phyloP scores from a whole-genome alignment of 2,888 invertebrate species.

The Hylaea fasciaria region DNA sequence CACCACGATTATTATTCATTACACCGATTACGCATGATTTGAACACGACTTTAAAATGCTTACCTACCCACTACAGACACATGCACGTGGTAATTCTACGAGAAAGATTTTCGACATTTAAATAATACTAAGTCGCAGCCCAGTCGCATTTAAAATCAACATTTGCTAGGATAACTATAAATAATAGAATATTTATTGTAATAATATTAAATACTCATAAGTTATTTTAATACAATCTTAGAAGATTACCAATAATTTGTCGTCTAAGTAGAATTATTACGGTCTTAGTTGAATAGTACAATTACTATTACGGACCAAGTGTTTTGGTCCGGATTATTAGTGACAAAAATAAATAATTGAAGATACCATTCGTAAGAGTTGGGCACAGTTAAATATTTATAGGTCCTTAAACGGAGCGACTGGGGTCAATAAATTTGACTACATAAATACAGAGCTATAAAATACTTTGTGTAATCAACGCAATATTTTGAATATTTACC shows the following conservation, averaged over 20 bases:
- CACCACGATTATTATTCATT: slow-evolving; percentile 44
- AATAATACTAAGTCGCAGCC: slow-evolving; percentile 10
- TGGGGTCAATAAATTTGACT: slow-evolving; percentile 10
- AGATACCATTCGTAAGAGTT: neutral
- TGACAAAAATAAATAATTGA: neutral
- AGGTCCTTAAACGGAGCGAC: too few species aligned
- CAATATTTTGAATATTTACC: slow-evolving; percentile 42
- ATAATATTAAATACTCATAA: too few species aligned
- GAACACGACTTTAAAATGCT: slow-evolving; percentile 42
- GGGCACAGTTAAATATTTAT: too few species aligned
- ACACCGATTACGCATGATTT: slow-evolving; percentile 44
- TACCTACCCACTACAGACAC: slow-evolving; percentile 54
- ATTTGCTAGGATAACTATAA: slow-evolving; percentile 1
- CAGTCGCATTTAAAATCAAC: slow-evolving; percentile 8
- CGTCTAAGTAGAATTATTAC: too few species aligned
- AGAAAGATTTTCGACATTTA: neutral
- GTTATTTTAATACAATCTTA: too few species aligned
- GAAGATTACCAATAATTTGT: too few species aligned
- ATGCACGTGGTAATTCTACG: slow-evolving; percentile 43
- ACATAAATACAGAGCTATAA: slow-evolving; percentile 44
- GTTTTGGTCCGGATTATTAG: neutral
- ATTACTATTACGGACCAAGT: neutral
- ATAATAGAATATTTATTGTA: neutral
- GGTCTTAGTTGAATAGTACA: too few species aligned
- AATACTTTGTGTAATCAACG: slow-evolving; percentile 49